Base-by-base conservation (phyloP, 2,113 vertebrate species). In the Oxyura jamaicensis region DNA sequence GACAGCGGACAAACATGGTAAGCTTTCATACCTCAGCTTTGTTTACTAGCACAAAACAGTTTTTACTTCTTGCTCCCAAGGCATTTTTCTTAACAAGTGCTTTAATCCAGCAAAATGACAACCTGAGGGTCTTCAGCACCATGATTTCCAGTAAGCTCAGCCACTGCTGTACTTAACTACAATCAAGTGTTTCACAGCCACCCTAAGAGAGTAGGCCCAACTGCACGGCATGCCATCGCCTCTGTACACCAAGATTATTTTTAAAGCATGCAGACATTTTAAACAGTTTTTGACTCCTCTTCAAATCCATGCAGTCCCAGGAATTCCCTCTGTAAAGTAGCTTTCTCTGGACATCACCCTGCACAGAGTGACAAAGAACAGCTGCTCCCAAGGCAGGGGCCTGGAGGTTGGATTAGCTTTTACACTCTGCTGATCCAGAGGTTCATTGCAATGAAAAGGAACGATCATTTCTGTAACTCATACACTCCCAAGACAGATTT, bases 351-450 rank as follows among this genome's bases (percentile, higher is more conserved):
- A 69, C 59, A 83, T 77, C 35, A 20, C 63, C 39, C 58, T 60
- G 44, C 23, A 11, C 28, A 44, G 48, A 94, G 35, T 90, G 96
- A 90, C 88, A 76, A 60, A 93, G 85, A 88, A 46, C 92, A 95
- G 90, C 88, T 93, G 90, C 75, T 91, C 75, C 82, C 85, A 73
- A 66, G 89, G 52, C 80, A 91, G 44, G 50, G 26, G 33, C 66
- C 81, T 3, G 25, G 84, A 74, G 60, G 29, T 3, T 86, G 50
- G 60, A 11, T 41, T 58, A 13, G 42, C 75, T 85, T 81, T 78
- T 84, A 63, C 36, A 55, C 60, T 75, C 58, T 82, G 85, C 78
- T 87, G 74, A 94, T 79, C 79, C 83, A 87, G 62, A 2, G 4
- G 78, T 78, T 90, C 78, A 22, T 67, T 91, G 67, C 79, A 78